Evolutionary conservation across 2,888 invertebrate genomes (phyloP), one percentile per base, ranked within the genome.

Genomic region (Arctia plantaginis): DNA sequence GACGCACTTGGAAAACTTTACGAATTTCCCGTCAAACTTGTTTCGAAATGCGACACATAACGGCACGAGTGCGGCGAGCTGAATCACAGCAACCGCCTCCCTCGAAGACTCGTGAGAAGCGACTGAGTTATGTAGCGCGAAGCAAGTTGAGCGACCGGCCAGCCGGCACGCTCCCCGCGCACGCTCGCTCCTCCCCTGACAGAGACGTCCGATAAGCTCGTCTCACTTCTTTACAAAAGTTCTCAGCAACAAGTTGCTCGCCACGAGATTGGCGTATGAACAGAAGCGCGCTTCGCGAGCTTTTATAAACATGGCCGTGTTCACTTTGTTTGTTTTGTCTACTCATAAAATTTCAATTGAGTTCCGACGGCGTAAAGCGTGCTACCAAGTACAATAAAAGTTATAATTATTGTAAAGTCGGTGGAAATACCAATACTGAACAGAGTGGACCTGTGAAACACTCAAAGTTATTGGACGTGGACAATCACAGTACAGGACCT

Each of bases 21-120:
- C 91, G 90, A 94, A 93, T 94, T 95, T 94, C 94, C 94, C 95
- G 95, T 95, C 95, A 95, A 95, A 95, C 95, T 95, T 95, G 95
- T 95, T 95, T 91, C 94, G 92, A 93, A 91, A 90, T 92, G 91
- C 93, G 94, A 93, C 89, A 92, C 95, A 95, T 95, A 94, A 94
- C 95, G 94, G 93, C 90, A 86, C 88, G 92, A 90, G 89, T 89
- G 85, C 83, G 82, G 86, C 87, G 85, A 88, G 80, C 75, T 83
- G 82, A 78, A 84, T 86, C 88, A 86, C 84, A 82, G 86, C 88
- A 86, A 80, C 86, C 87, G 86, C 90, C 91, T 83, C 89, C 90
- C 93, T 80, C 90, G 79, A 80, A 80, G 85, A 85, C 88, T 90
- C 89, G 89, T 90, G 89, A 87, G 90, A 89, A 89, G 89, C 93